Percentiles rank a stretch among this genome's conserved stretches.
Evolutionary conservation across 2,113 vertebrate species (phyloP).

Genomic region (Alectura lathami): DNA sequence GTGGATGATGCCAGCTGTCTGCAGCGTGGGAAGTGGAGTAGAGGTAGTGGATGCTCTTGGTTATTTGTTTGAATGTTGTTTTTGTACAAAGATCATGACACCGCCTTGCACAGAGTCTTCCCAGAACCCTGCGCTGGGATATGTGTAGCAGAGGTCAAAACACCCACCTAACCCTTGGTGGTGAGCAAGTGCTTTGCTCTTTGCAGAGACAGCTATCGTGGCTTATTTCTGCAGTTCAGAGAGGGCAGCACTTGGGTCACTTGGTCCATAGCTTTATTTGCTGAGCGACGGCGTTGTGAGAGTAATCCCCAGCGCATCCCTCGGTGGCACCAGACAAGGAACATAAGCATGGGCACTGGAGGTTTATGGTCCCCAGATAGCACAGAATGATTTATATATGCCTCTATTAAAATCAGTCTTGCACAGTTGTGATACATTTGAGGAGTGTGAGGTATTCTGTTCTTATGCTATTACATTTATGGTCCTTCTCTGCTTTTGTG

Average conservation of each 20-base stretch:
- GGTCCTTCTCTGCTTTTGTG: not conserved
- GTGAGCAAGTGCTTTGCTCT: not conserved
- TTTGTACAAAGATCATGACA: not conserved
- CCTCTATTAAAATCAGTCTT: not conserved
- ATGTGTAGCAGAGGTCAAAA: not conserved
- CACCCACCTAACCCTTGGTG: not conserved
- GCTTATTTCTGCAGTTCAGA: not conserved
- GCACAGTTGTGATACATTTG: not conserved
- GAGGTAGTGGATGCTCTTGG: not conserved
- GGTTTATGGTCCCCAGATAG: not conserved
- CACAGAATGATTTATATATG: not conserved
- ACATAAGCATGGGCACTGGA: not conserved
- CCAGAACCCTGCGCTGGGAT: too few species aligned
- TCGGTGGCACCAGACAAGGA: not conserved
- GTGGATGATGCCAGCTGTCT: not conserved
- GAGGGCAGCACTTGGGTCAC: not conserved
- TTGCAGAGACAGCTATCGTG: not conserved
- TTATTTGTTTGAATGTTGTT: not conserved
- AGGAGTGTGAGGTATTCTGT: not conserved
- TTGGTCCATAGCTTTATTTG: not conserved
- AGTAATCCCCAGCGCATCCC: not conserved
- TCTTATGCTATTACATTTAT: not conserved
- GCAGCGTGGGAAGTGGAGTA: not conserved
- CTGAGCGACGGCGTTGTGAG: rapidly evolving
- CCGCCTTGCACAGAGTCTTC: not conserved